These are phyloP conservation scores for Brachionus manjavacas DNA, from an alignment of 1,140 invertebrate genomes.

Conservation along the genomic window DNA sequence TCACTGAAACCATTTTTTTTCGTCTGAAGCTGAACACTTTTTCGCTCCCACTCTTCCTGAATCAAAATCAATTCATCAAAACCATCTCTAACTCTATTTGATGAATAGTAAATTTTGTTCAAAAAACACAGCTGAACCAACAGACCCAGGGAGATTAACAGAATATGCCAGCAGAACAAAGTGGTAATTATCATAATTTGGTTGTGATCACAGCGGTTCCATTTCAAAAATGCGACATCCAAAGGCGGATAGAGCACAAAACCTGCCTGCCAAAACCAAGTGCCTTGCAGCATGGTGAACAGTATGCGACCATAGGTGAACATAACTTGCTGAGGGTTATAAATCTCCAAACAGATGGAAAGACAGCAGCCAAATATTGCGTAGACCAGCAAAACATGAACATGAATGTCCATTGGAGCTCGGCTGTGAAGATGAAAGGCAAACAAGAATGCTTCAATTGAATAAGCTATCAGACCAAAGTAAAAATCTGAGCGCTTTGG, in stretches of 20 bases:
- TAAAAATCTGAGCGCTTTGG: slow-evolving; percentile 57
- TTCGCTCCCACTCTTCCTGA: background rate
- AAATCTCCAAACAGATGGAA: slow-evolving; percentile 54
- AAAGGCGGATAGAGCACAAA: slow-evolving; percentile 60
- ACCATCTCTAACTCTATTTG: background rate
- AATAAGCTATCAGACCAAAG: slow-evolving; percentile 53
- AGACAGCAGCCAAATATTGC: slow-evolving; percentile 50
- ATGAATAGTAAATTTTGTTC: background rate
- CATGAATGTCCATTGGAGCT: slow-evolving; percentile 56
- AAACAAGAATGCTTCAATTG: slow-evolving; percentile 59
- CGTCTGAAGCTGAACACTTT: background rate
- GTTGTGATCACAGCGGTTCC: slow-evolving; percentile 53
- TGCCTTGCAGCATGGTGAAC: slow-evolving; percentile 59
- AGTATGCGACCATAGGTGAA: slow-evolving; percentile 53
- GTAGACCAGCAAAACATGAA: slow-evolving; percentile 60
- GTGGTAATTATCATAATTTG: slow-evolving; percentile 58
- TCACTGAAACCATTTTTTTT: background rate
- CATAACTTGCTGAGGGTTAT: slow-evolving; percentile 52
- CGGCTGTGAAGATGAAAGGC: slow-evolving; percentile 60
- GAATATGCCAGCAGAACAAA: slow-evolving; percentile 48
- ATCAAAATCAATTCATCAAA: slow-evolving; percentile 5
- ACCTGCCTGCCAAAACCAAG: slow-evolving; percentile 61
- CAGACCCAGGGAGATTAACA: slow-evolving; percentile 18
- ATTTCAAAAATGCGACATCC: slow-evolving; percentile 42
- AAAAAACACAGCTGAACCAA: background rate